Evolutionary conservation across 1,140 invertebrate genomes (phyloP), one percentile per base, ranked within the genome.

Genomic region (Diprion similis): DNA sequence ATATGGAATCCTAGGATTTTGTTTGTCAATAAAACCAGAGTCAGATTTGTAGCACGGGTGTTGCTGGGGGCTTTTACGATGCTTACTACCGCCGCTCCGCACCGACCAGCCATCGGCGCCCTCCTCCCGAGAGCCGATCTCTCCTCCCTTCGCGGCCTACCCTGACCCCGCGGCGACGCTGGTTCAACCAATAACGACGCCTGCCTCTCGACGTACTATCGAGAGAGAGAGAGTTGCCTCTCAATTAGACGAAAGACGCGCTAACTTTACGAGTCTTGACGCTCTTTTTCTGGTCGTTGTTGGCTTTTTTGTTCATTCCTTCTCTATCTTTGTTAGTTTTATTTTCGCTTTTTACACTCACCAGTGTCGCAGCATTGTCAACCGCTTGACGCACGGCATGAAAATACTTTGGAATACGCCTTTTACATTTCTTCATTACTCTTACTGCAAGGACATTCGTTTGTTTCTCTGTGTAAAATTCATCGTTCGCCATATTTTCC

Each of bases 1-100:
- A 77, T 77, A 77, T 75, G 77, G 70, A 78, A 78, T 78, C 71
- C 46, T 66, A 65, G 68, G 69, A 77, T 78, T 77, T 77, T 66
- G 76, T 66, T 77, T 77, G 73, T 78, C 77, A 78, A 72, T 78
- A 75, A 78, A 78, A 78, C 68, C 24, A 71, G 68, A 70, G 17
- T 37, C 18, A 15, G 46, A 67, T 46, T 75, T 70, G 69, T 70
- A 46, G 69, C 59, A 15, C 66, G 67, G 19, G 70, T 47, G 46
- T 66, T 73, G 68, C 71, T 71, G 24, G 24, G 24, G 51, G 74
- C 73, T 46, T 69, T 70, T 73, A 74, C 70, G 76, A 76, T 37
- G 48, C 37, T 73, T 67, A 75, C 73, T 73, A 51, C 24, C 24
- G 24, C 24, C 70, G 73, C 59, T n/a, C 65, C 51, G 66, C 18